A percentile compares a stretch with the other conserved stretches of the same genome.
Evolutionary conservation across 1,140 invertebrate genomes (phyloP).

Genomic region (Trissolcus basalis): DNA sequence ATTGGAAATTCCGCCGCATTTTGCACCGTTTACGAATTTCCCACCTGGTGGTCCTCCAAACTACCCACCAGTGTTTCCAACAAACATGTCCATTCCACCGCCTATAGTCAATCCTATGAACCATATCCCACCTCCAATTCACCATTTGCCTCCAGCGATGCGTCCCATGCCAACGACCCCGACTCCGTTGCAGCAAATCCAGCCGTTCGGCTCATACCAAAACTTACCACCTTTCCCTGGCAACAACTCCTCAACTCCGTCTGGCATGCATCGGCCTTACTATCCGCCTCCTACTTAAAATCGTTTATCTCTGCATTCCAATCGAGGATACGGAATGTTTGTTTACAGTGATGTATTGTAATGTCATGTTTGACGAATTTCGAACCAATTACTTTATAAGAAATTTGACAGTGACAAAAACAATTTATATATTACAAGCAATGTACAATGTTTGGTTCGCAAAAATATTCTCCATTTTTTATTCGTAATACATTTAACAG

Average conservation of each 20-base stretch:
- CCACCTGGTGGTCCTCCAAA: constrained; percentile 48
- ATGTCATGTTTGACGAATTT: neutral
- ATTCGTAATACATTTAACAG: too few species aligned
- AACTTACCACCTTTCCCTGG: constrained; percentile 66
- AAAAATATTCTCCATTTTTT: too few species aligned
- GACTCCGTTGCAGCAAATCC: constrained; percentile 65
- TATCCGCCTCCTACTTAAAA: constrained; percentile 70
- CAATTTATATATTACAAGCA: too few species aligned
- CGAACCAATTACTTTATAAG: too few species aligned
- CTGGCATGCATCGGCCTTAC: constrained; percentile 63
- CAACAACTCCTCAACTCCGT: constrained; percentile 63
- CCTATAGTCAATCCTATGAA: constrained; percentile 71
- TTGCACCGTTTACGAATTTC: constrained; percentile 66
- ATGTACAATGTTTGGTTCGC: too few species aligned
- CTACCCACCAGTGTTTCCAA: constrained; percentile 70
- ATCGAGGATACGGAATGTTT: too few species aligned
- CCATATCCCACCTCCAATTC: constrained; percentile 70
- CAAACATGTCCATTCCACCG: constrained; percentile 71
- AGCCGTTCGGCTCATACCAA: constrained; percentile 66
- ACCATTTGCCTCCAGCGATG: constrained; percentile 64
- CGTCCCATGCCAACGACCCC: constrained; percentile 64
- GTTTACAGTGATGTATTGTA: neutral
- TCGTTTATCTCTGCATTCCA: neutral
- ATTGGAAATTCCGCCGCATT: constrained; percentile 65
- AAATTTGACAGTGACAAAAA: too few species aligned